Evolutionary conservation across 1,140 invertebrate species (phyloP).

Genomic region (Physella acuta): DNA sequence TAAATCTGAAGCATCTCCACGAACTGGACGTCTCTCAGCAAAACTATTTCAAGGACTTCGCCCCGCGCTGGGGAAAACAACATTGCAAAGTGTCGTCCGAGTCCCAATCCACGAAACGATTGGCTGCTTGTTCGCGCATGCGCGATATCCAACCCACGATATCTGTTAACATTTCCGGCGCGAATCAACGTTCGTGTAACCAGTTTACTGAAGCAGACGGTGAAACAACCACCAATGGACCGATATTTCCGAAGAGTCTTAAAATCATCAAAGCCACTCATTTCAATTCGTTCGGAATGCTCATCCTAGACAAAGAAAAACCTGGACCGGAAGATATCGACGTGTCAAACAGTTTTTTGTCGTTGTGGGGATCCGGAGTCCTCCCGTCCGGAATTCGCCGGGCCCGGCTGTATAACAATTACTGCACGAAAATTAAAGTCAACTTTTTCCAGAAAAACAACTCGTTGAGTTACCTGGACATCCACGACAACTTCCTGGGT

Average conservation of each 20-base stretch:
- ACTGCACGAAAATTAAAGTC: background rate
- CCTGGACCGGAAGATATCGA: background rate
- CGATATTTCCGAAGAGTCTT: background rate
- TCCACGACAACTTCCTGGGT: background rate
- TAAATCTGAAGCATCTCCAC: background rate
- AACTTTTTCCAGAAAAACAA: background rate
- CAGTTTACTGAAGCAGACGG: too few species aligned
- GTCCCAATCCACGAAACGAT: background rate
- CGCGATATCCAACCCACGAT: too few species aligned
- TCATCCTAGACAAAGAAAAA: background rate
- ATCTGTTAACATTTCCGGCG: too few species aligned
- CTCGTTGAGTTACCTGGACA: background rate
- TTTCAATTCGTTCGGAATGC: background rate
- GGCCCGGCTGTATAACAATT: background rate
- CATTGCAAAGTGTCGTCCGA: background rate
- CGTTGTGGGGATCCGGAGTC: background rate
- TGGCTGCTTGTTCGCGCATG: too few species aligned
- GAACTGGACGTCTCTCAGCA: background rate
- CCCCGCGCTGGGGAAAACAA: background rate
- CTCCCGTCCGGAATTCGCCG: background rate
- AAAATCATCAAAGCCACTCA: background rate
- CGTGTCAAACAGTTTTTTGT: background rate
- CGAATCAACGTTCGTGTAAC: too few species aligned
- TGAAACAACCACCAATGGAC: too few species aligned
- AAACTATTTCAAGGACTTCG: background rate